Base-by-base conservation (phyloP, 2,888 invertebrate species). In the Diplolepis rosae region DNA sequence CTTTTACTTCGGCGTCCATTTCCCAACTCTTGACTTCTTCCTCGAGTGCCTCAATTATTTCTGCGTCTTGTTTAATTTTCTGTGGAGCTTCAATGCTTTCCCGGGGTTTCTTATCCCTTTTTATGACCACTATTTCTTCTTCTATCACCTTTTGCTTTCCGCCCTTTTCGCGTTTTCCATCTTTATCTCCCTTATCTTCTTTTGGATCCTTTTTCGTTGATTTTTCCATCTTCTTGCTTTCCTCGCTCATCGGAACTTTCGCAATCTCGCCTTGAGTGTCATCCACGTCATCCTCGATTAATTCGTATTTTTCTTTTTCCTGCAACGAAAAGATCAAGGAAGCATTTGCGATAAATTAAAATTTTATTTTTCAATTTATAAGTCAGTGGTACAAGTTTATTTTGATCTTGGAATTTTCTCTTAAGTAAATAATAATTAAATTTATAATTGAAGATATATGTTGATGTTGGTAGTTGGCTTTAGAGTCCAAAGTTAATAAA, bases 231-330 rank as follows among this genome's bases (percentile, higher is more conserved):
- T 73, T 78, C 42, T 68, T 66, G 69, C 75, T 79, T 42, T 77
- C 73, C 9, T 18, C n/a, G 6, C 13, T 39, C 30, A 27, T 35
- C 28, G 69, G 15, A 15, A 42, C n/a, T 70, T 66, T 56, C 65
- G 30, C 50, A 42, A 42, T 15, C 42, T 15, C 15, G 42, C 15
- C 15, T 42, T 15, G n/a, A 1, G 0, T 6, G 7, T 15, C 42
- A 50, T 65, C 68, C n/a, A n/a, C n/a, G 65, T 68, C 27, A 27
- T 76, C 72, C 15, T 71, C 81, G 24, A 77, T 54, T 15, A 71
- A 72, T 24, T 80, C 76, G 75, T 83, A 83, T 69, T 80, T 83
- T 71, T 80, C 81, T 71, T 73, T 81, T 71, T 84, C 85, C 85
- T 84, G 70, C 67, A 74, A 72, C 56, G 65, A 77, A 39, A 66